Base-by-base conservation (phyloP, 2,113 vertebrate species). In the Thryonomys swinderianus region DNA sequence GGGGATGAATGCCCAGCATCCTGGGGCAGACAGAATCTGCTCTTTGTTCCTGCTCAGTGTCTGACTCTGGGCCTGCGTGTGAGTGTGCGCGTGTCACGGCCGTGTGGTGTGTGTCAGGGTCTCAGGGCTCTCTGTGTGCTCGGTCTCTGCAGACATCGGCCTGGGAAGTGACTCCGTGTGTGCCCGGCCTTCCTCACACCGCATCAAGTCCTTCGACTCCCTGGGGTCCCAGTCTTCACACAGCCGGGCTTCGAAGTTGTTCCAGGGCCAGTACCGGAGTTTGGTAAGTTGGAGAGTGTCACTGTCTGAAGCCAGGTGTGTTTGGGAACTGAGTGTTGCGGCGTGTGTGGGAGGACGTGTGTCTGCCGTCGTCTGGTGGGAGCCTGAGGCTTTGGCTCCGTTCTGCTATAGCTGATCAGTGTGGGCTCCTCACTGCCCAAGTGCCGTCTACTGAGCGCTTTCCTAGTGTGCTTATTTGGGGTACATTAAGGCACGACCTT, bases 241-340 rank as follows among this genome's bases (percentile, higher is more conserved):
- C 95, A 98, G 98, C 45, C 99, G 99, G 96, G 99, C 99, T 97
- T 99, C 99, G 97, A 99, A 99, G 98, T 98, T 99, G 97, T 98
- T 99, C 97, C 99, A 99, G 98, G 99, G 99, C 98, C 99, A 99
- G 97, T 99, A 99, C 98, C 99, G 99, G 97, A 99, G 99, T 98
- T 98, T 99, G 99, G 99, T 99, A 98, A 99, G 99, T 97, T 91
- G 91, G 51, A 48, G 53, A 37, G 21, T 23, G 40, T 53, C 57
- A 37, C 48, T 66, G 12, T 5, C 53, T 42, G 17, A 40, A 4
- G 32, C 71, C 9, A 5, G 5, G 5, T 51, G 0, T 1, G 2
- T 67, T 30, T 20, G 86, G 51, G 71, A 45, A 20, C 8, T 0
- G 40, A 73, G 59, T 16, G 27, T 45, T 7, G 23, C 1, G 48